These are phyloP conservation scores for Acanthococcus lagerstroemiae DNA, from an alignment of 2,888 invertebrate species.

Conservation along the genomic window DNA sequence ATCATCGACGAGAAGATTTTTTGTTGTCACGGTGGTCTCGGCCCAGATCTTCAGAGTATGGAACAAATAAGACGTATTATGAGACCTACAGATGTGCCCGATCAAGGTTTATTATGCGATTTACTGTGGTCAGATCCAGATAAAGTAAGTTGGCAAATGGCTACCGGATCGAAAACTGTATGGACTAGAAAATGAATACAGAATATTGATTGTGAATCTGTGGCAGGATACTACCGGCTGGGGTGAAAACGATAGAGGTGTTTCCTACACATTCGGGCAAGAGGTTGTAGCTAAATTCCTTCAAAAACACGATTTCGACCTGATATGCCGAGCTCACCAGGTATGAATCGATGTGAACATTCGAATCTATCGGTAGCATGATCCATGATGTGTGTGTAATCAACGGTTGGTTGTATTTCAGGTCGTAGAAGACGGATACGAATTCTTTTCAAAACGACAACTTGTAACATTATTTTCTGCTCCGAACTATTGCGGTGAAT, in stretches of 20 bases:
- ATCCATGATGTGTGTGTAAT: too few relatives aligned
- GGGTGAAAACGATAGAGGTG: slow-evolving; percentile 99
- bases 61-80: slow-evolving; percentile 97
- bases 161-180: too few relatives aligned
- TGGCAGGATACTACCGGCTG: slow-evolving; percentile 82
- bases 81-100: slow-evolving; percentile 97
- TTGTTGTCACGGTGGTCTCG: slow-evolving; percentile 71
- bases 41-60: slow-evolving; percentile 90
- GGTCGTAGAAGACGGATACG: slow-evolving; percentile 98
- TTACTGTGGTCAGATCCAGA: slow-evolving; percentile 96
- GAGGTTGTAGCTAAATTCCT: slow-evolving; percentile 99
- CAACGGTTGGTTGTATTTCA: slow-evolving; percentile 38
- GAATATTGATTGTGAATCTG: neutral
- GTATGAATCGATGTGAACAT: slow-evolving; percentile 41
- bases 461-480: slow-evolving; percentile 86
- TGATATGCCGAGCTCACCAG: slow-evolving; percentile 99
- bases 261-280: slow-evolving; percentile 97
- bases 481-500: slow-evolving; percentile 90
- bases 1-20: slow-evolving; percentile 81
- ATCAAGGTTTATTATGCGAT: slow-evolving; percentile 93
- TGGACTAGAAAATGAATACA: too few relatives aligned
- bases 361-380: neutral
- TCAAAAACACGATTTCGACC: slow-evolving; percentile 98
- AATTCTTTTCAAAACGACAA: slow-evolving; percentile 95
- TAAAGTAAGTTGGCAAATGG: slow-evolving; percentile 50